Evolutionary conservation across 2,797 vertebrate species (phyloP).

Genomic region (Lepus townsendii): DNA sequence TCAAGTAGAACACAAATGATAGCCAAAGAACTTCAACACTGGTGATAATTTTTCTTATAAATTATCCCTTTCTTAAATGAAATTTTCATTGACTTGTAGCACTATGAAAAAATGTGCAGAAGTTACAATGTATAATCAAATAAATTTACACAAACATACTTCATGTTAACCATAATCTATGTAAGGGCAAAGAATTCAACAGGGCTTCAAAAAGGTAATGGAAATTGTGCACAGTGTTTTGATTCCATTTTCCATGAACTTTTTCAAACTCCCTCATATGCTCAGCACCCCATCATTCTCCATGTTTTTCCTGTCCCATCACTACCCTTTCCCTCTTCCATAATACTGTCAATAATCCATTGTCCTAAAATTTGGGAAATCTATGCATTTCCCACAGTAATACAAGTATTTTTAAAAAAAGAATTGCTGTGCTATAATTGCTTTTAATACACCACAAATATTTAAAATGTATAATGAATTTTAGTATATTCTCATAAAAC

Average conservation of each 20-base stretch:
- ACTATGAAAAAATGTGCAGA: neutral
- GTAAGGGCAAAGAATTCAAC: neutral
- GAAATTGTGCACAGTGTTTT: no score
- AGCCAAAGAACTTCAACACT: neutral
- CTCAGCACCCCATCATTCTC: neutral
- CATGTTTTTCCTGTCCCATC: neutral
- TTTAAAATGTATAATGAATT: neutral
- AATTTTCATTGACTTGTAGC: neutral
- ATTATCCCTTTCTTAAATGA: neutral
- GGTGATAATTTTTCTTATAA: neutral
- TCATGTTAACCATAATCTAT: neutral
- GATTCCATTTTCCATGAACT: no score
- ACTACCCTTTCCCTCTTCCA: neutral
- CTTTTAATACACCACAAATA: neutral
- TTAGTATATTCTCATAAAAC: neutral
- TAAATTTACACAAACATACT: neutral
- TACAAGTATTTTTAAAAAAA: neutral
- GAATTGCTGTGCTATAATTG: neutral
- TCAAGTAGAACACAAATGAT: neutral
- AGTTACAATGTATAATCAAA: neutral
- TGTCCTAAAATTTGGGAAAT: neutral
- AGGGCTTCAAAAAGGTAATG: no score
- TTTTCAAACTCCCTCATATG: neutral
- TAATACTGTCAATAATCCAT: neutral
- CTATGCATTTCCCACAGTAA: neutral